Base-by-base conservation (phyloP, 2,888 invertebrate genomes). In the Epinotia bilunana region DNA sequence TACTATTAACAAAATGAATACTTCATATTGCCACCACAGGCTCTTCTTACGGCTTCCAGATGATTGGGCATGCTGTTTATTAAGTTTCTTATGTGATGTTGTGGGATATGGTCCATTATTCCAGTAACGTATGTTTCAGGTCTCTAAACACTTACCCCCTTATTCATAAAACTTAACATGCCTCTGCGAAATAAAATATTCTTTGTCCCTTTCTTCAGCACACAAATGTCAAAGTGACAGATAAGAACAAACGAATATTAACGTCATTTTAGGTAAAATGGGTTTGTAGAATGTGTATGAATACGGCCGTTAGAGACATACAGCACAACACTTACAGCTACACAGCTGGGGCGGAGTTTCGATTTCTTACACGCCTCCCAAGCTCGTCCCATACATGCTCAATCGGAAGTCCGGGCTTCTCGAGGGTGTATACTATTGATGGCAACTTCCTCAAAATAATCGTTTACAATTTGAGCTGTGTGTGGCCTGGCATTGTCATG, bases 361-460 rank as follows among this genome's bases (percentile, higher is more conserved):
- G 64, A 46, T n/a, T 13, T 46, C 64, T 46, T 49, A 49, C 28
- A 20, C 64, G 46, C 23, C 64, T 46, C 28, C 49, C 49, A 6
- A 43, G 64, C 64, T 64, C 49, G 49, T 28, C 49, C 64, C 16
- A 64, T 23, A 23, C 64, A 9, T 64, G 64, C 64, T 64, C 23
- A 64, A 49, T 64, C 16, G n/a, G 23, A 64, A 39, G 49, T 64
- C 64, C 64, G 16, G 64, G 46, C 23, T 49, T 64, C 23, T 49
- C 49, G 23, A 28, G 46, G 53, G 46, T 46, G 9, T 16, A 63
- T 63, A 43, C n/a, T 16, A 7, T 39, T 62, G 18, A 43, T 62
- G 3, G 18, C 6, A 6, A 28, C 23, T 0, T 28, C 1, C 23
- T 3, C 23, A 28, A 28, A 28, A 28, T 3, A 28, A 28, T 3